These are phyloP conservation scores for Apoda limacodes DNA, from an alignment of 2,888 invertebrate genomes.

Conservation along the genomic window DNA sequence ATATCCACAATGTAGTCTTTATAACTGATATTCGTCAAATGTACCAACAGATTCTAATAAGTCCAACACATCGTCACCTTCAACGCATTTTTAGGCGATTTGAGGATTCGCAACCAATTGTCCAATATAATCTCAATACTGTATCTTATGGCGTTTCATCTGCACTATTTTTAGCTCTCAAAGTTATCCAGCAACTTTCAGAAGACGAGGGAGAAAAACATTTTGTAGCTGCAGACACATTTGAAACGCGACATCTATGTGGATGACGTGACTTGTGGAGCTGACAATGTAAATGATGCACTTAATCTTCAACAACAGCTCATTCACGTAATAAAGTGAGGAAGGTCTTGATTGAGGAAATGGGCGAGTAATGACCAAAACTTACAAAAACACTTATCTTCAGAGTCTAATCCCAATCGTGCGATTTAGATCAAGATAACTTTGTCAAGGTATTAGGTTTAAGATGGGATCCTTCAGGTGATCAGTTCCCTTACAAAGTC, in stretches of 20 bases:
- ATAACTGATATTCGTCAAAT: constrained; percentile 1
- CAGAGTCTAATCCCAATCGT: background rate
- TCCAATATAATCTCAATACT: constrained; percentile 1
- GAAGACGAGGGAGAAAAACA: background rate
- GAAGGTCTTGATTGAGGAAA: constrained; percentile 1
- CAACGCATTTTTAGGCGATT: constrained; percentile 1
- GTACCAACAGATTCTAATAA: constrained; percentile 1
- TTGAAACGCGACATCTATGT: constrained; percentile 1
- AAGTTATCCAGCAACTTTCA: background rate
- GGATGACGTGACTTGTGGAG: constrained; percentile 1
- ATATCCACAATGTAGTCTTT: background rate
- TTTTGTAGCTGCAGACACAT: background rate
- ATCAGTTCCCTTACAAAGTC: background rate
- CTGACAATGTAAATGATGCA: background rate
- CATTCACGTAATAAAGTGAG: background rate
- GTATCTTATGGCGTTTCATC: constrained; percentile 1
- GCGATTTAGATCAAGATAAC: background rate
- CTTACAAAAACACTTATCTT: background rate
- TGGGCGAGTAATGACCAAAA: constrained; percentile 3
- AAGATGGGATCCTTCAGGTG: constrained; percentile 1
- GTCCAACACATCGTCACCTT: background rate
- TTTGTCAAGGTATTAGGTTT: constrained; percentile 2
- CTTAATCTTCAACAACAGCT: background rate
- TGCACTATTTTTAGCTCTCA: constrained; percentile 2
- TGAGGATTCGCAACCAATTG: background rate